Evolutionary conservation across 2,113 vertebrate genomes (phyloP), one percentile per base, ranked within the genome.

Genomic region (Leuciscus idus): DNA sequence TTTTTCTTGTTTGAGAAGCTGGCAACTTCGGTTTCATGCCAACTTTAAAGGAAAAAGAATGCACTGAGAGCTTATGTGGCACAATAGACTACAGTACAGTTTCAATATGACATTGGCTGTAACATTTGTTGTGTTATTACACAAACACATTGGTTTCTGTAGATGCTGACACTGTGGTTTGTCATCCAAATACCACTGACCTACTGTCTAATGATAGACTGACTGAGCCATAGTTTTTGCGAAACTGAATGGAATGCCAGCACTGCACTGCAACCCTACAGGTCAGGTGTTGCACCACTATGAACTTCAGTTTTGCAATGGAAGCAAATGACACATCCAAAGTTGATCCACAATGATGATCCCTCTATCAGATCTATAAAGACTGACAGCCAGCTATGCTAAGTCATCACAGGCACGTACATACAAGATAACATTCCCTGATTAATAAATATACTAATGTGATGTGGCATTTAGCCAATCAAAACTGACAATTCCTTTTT

Each of bases 301-400:
- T 61, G 68, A 81, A 66, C 39, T 30, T 9, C 4, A 4, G 59
- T 81, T 81, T 64, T 46, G 78, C 57, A 81, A 81, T 28, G 7
- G 5, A 81, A 64, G 13, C 78, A 17, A 28, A 81, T 46, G 59
- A 46, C 23, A 15, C 33, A 43, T 17, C 21, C 12, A 62, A n/a
- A 43, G 33, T 80, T 46, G 57, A 80, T 26, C 55, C 39, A 59
- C 13, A 21, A n/a, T 26, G 23, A 46, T 64, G 78, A 23, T 62
- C 30, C 36, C 21, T 12, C n/a, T 50, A n/a, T 50, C 15, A 6
- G 26, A 50, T 13, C 61, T 30, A 30, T 33, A 23, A 57, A 50
- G n/a, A 66, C 59, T 19, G 3, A 19, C n/a, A 30, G 12, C 2
- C 79, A 13, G 19, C 30, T 30, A 8, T 10, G n/a, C 26, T 0